Conservation (phyloP, 2,797 vertebrate species). For the Sandelia bainsii region DNA sequence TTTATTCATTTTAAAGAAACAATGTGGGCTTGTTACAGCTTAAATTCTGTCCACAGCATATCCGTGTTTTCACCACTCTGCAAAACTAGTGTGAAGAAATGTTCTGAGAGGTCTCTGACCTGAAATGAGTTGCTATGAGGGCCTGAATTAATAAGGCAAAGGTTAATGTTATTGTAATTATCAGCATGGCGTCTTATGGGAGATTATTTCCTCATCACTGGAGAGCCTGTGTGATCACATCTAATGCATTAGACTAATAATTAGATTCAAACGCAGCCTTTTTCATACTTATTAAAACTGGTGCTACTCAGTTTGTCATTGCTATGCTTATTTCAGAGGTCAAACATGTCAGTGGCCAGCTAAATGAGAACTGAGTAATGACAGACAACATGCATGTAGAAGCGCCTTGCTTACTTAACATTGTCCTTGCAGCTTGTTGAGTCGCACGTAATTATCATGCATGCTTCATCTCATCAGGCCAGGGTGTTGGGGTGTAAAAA, state of each 20-base stretch:
- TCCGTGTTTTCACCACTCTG: constrained; percentile 36
- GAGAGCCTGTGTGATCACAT: constrained; percentile 82
- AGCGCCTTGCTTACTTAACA: constrained; percentile 51
- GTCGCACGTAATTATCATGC: constrained; percentile 78
- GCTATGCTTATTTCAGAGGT: constrained; percentile 80
- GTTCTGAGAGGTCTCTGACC: constrained; percentile 62
- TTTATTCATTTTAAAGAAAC: constrained; percentile 47
- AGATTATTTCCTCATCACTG: constrained; percentile 80
- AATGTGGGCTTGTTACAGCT: constrained; percentile 23
- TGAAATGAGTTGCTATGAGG: constrained; percentile 71
- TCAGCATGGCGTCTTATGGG: constrained; percentile 71
- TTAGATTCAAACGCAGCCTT: constrained; percentile 78
- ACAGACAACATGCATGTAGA: constrained; percentile 45
- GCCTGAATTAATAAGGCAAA: constrained; percentile 82
- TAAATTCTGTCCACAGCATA: constrained; percentile 45
- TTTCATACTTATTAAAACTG: constrained; percentile 82
- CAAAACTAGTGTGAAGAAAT: constrained; percentile 59
- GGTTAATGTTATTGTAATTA: constrained; percentile 88
- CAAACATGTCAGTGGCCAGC: constrained; percentile 69
- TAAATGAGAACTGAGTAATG: constrained; percentile 73
- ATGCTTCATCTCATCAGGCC: constrained; percentile 74
- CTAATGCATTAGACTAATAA: constrained; percentile 85
- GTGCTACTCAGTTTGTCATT: constrained; percentile 73
- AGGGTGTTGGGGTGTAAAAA: constrained; percentile 79
- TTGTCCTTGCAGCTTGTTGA: constrained; percentile 68